Evolutionary conservation across 1,140 invertebrate species (phyloP).

Genomic region (Drosophila chauvacae): DNA sequence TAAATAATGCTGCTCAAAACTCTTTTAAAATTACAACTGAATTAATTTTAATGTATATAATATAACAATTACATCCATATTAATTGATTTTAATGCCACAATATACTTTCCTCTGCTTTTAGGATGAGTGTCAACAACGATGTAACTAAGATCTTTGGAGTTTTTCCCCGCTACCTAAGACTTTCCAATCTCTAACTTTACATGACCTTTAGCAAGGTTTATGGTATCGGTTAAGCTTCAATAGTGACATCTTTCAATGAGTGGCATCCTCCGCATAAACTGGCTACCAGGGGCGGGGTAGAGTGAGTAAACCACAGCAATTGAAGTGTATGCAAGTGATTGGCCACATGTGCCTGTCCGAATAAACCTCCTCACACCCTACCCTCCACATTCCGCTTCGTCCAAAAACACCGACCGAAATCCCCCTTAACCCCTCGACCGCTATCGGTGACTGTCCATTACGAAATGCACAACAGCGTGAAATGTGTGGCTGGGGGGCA

Average conservation of each 20-base stretch:
- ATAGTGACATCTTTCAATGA: too few relatives aligned
- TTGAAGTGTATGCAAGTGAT: constrained; percentile 80
- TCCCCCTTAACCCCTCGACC: constrained; percentile 2
- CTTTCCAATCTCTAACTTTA: too few relatives aligned
- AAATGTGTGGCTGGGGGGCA: constrained; percentile 77
- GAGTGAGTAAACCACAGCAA: constrained; percentile 55
- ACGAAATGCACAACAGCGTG: constrained; percentile 77
- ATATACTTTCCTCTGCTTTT: too few relatives aligned
- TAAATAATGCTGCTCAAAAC: neutral
- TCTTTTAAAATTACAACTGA: too few relatives aligned
- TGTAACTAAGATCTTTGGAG: too few relatives aligned
- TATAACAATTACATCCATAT: neutral
- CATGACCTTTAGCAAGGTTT: too few relatives aligned
- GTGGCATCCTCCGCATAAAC: constrained; percentile 3
- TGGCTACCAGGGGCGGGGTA: neutral
- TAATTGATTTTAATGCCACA: neutral
- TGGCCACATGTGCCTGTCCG: constrained; percentile 77
- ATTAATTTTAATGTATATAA: too few relatives aligned
- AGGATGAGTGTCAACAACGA: too few relatives aligned
- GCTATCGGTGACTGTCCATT: constrained; percentile 67
- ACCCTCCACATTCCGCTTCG: neutral
- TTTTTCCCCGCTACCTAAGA: too few relatives aligned
- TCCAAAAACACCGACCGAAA: neutral
- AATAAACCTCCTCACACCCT: constrained; percentile 37
- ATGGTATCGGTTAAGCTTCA: neutral